Percentiles rank a stretch among this genome's conserved stretches.
phyloP scores from a whole-genome alignment of 1,140 invertebrate genomes.

The Ceratina japonica region DNA sequence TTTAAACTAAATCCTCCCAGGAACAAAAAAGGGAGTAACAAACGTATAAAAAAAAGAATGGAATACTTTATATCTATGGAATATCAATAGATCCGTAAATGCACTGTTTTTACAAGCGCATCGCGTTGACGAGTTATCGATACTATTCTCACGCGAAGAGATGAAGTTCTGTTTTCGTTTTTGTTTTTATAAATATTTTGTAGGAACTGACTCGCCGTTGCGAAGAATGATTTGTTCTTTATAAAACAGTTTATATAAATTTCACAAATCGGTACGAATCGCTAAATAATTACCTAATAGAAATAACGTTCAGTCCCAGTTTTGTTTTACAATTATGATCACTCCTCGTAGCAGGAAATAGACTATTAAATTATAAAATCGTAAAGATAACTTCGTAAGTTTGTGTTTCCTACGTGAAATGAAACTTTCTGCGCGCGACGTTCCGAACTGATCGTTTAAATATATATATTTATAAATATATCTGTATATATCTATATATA shows the following conservation, averaged over 20 bases:
- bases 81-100: conserved; percentile 51
- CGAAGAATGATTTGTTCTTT: conserved; percentile 57
- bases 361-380: conserved; percentile 71
- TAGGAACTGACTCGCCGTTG: conserved; percentile 69
- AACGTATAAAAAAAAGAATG: conserved; percentile 50
- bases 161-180: conserved; percentile 34
- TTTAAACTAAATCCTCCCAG: conserved; percentile 31
- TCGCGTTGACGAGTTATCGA: conserved; percentile 30
- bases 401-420: conserved; percentile 63
- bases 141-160: conserved; percentile 54
- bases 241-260: conserved; percentile 70
- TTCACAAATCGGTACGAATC: conserved; percentile 64
- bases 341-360: conserved; percentile 63
- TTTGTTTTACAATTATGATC: conserved; percentile 63
- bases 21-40: conserved; percentile 37
- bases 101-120: conserved; percentile 35
- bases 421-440: conserved; percentile 38
- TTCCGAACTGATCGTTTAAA: conserved; percentile 53
- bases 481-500: conserved; percentile 32
- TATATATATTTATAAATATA: conserved; percentile 52
- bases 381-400: conserved; percentile 62
- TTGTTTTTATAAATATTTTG: conserved; percentile 56
- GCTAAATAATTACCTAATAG: conserved; percentile 68
- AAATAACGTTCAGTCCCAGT: conserved; percentile 68
- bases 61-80: conserved; percentile 51